A percentile compares a stretch with the other conserved stretches of the same genome.
Evolutionary conservation across 1,140 invertebrate species (phyloP).

Genomic region (Nomia melanderi): DNA sequence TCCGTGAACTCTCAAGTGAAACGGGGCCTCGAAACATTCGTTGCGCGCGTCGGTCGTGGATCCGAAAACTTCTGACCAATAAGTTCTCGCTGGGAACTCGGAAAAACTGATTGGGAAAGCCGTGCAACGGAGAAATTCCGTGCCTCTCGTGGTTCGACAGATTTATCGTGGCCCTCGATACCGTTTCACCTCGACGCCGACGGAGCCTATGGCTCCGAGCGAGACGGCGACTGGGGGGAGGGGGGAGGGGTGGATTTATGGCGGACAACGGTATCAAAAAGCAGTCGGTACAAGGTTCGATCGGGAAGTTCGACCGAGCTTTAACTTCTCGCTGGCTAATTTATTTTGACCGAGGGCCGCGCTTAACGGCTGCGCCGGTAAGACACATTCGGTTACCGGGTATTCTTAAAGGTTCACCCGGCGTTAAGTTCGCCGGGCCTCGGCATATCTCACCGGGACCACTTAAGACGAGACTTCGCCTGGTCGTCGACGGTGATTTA

Average conservation of each 20-base stretch:
- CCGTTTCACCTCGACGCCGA: not conserved
- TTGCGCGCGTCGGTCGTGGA: not conserved
- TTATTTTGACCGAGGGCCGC: constrained; percentile 26
- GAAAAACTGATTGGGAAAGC: not conserved
- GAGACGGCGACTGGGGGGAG: no score
- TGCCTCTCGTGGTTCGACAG: not conserved
- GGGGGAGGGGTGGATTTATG: constrained; percentile 15
- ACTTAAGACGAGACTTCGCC: constrained; percentile 57
- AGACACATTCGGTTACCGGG: constrained; percentile 36
- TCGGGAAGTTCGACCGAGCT: not conserved
- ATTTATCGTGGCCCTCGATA: constrained; percentile 27
- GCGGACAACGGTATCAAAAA: constrained; percentile 33
- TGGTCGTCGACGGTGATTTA: constrained; percentile 63
- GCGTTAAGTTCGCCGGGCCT: constrained; percentile 31
- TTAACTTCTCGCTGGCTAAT: constrained; percentile 26
- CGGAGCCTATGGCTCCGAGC: not conserved
- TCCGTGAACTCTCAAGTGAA: not conserved
- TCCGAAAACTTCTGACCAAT: not conserved
- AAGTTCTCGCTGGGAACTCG: not conserved
- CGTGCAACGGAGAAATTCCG: constrained; percentile 5
- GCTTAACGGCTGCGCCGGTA: not conserved
- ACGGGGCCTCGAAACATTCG: not conserved
- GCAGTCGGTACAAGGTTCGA: constrained; percentile 20
- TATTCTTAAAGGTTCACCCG: constrained; percentile 45
- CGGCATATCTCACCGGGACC: constrained; percentile 58